A percentile compares a stretch with the other conserved stretches of the same genome.
These are phyloP conservation scores for Metopolophium dirhodum DNA, from an alignment of 1,140 invertebrate species.

Conservation along the genomic window DNA sequence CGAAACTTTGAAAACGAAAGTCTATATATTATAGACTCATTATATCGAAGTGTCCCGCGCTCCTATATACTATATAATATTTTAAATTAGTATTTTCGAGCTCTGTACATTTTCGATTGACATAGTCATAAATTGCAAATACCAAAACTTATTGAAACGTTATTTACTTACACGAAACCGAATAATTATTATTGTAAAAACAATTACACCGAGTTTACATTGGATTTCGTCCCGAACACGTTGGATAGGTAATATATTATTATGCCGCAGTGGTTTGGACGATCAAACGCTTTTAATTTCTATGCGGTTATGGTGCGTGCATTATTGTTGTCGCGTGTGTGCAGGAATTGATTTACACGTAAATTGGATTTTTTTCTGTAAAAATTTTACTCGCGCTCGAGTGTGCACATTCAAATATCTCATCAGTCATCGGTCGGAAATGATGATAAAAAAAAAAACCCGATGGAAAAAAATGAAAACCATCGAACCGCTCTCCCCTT, in stretches of 20 bases:
- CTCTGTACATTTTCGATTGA: neutral
- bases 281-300: conserved; percentile 9
- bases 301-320: neutral
- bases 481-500: neutral
- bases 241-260: neutral
- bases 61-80: neutral
- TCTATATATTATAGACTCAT: neutral
- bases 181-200: neutral
- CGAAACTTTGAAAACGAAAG: conserved; percentile 10
- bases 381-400: neutral
- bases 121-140: neutral
- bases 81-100: neutral
- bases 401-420: conserved; percentile 3
- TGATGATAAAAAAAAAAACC: neutral
- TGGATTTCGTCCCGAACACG: neutral
- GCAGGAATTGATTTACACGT: conserved; percentile 3
- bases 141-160: neutral
- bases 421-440: neutral
- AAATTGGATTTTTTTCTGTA: neutral
- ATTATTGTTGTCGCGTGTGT: neutral
- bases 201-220: neutral
- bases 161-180: neutral
- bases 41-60: neutral
- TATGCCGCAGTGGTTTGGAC: neutral
- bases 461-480: neutral